Evolutionary conservation across 2,888 invertebrate genomes (phyloP).

Genomic region (Sepioteuthis lessoniana): DNA sequence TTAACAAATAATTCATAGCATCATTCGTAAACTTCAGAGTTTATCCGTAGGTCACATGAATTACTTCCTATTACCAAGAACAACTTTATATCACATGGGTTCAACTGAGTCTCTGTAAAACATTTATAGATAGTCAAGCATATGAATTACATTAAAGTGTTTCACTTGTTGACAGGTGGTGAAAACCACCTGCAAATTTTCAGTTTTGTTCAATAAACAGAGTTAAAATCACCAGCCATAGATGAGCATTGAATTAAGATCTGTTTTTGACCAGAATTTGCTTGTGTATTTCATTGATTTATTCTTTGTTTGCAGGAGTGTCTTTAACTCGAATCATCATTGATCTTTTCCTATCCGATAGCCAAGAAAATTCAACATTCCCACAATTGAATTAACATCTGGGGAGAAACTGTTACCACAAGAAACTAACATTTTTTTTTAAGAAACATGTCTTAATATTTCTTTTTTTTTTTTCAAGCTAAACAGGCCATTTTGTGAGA

Average conservation of each 20-base stretch:
- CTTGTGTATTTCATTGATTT: not conserved
- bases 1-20: too few relatives aligned
- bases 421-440: too few relatives aligned
- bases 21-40: too few relatives aligned
- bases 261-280: not conserved
- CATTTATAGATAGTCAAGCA: not conserved
- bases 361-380: not conserved
- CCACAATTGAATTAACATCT: not conserved
- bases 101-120: not conserved
- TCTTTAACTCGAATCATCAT: not conserved
- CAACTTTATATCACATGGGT: not conserved
- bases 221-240: not conserved
- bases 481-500: too few relatives aligned
- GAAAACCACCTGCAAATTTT: not conserved
- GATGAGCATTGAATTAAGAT: not conserved
- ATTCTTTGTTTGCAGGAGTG: not conserved
- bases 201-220: not conserved
- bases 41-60: too few relatives aligned
- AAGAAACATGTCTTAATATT: too few relatives aligned
- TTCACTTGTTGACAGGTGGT: not conserved
- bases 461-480: too few relatives aligned
- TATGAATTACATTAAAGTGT: not conserved
- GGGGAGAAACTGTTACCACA: too few relatives aligned
- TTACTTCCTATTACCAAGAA: too few relatives aligned
- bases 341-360: not conserved